Evolutionary conservation across 2,113 vertebrate species (phyloP), one percentile per base, ranked within the genome.

Genomic region (Raja brachyura): DNA sequence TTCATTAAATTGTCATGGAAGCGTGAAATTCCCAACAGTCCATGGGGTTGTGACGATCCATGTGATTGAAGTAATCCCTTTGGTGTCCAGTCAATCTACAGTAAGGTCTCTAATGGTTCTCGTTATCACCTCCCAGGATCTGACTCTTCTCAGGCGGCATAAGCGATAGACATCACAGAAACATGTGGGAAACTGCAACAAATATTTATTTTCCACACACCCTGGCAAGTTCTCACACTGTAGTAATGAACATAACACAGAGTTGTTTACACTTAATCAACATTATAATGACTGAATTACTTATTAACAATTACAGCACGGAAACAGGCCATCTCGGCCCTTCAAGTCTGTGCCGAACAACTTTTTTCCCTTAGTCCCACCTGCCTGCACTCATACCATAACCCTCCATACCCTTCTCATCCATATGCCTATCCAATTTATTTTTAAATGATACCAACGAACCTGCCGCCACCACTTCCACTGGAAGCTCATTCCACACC

Each of bases 1-100:
- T 92, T 92, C 66, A 92, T 92, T 92, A 73, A 92, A 92, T 73
- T 31, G 68, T 92, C 68, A 92, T 74, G 90, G 90, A 92, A 92
- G 73, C 90, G 73, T 92, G 90, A 92, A 92, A 68, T 92, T 39
- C 25, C 73, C 68, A 73, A 39, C 66, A 92, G 31, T 92, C 66
- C 63, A 92, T 39, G 39, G 33, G 33, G 66, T 73, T 92, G 66
- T 92, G 90, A 92, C 33, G 39, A 73, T 48, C 4, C 13, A 74
- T 92, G 90, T 70, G 66, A 92, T 92, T 92, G 90, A 92, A 73
- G 39, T 33, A 54, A 68, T 73, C 39, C 20, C 90, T 92, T 28
- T 31, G 10, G 90, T 70, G 20, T 48, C 68, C 63, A 18, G 20
- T 63, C 33, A 92, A 73, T 73, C 33, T 66, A 6, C 31, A 68